A percentile compares a stretch with the other conserved stretches of the same genome.
Evolutionary conservation across 1,140 invertebrate species (phyloP).

Genomic region (Formica selysi): DNA sequence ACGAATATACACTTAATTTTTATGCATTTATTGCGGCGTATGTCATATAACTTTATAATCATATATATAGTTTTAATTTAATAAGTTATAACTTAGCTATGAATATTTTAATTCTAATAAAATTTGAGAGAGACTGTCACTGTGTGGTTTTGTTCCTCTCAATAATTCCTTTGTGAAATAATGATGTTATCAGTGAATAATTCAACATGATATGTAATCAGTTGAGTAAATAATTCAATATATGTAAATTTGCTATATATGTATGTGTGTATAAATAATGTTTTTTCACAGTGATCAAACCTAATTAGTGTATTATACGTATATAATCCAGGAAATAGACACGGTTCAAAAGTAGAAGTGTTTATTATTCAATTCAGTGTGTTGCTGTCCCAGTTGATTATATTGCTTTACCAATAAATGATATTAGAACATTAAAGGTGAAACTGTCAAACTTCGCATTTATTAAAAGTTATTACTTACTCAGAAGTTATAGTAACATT

Average conservation of each 20-base stretch:
- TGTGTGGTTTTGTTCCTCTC: not conserved
- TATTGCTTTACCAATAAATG: not conserved
- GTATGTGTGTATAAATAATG: not conserved
- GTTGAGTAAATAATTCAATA: slow-evolving; percentile 27
- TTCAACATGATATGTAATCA: not conserved
- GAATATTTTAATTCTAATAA: not conserved
- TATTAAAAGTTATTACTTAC: not conserved
- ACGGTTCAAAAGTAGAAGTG: not conserved
- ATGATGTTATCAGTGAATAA: slow-evolving; percentile 28
- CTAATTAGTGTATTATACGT: not conserved
- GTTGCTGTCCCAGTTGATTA: not conserved
- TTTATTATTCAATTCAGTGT: not conserved
- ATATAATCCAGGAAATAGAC: too few species aligned
- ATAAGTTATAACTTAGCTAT: slow-evolving; percentile 7
- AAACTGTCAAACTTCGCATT: not conserved
- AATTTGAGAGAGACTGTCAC: not conserved
- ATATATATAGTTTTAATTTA: not conserved
- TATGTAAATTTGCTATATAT: slow-evolving; percentile 1
- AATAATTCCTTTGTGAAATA: not conserved
- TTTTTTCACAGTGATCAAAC: slow-evolving; percentile 12
- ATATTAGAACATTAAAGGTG: not conserved
- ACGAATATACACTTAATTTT: not conserved
- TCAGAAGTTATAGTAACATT: not conserved
- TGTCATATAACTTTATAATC: not conserved
- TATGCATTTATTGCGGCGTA: not conserved